A percentile compares a stretch with the other conserved stretches of the same genome.
Evolutionary conservation across 1,140 invertebrate species (phyloP).

Genomic region (Paraescarpia echinospica): DNA sequence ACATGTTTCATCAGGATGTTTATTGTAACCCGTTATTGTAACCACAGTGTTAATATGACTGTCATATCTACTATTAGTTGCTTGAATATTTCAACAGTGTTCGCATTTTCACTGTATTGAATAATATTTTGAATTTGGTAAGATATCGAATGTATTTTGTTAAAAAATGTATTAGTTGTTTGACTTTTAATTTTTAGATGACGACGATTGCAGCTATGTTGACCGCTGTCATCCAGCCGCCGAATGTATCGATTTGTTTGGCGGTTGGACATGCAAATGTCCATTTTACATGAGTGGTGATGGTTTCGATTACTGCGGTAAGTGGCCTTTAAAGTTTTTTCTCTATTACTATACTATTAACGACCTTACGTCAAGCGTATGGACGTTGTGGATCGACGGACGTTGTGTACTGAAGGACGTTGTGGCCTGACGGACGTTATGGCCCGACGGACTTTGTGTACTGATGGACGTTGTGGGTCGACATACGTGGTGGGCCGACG

Average conservation of each 20-base stretch:
- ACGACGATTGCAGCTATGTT: neutral
- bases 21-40: too few species aligned
- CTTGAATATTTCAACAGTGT: neutral
- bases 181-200: neutral
- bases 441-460: too few species aligned
- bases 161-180: neutral
- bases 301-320: constrained; percentile 15
- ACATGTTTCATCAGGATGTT: too few species aligned
- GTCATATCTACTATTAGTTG: neutral
- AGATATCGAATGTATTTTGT: neutral
- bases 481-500: too few species aligned
- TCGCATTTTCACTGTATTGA: neutral
- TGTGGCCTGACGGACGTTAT: too few species aligned
- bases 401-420: too few species aligned
- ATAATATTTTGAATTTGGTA: neutral
- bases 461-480: too few species aligned
- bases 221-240: constrained; percentile 7
- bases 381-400: too few species aligned
- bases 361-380: too few species aligned
- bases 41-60: neutral
- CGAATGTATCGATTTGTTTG: neutral
- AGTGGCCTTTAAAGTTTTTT: neutral
- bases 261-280: neutral
- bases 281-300: constrained; percentile 9
- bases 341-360: too few species aligned